Conservation (phyloP, 2,113 vertebrate species). For the Limanda limanda region DNA sequence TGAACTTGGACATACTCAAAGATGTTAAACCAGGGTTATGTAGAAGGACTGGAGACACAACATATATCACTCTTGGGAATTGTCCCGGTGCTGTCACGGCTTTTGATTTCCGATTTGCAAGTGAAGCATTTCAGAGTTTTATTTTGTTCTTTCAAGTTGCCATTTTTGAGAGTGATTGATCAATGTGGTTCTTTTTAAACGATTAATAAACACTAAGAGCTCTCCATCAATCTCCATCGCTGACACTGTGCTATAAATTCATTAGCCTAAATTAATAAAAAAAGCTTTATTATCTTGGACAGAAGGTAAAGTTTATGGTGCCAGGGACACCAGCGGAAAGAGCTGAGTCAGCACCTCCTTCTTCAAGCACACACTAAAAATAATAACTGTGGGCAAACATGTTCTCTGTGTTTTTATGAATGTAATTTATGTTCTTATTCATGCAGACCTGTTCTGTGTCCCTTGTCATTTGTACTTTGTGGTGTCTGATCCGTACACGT, state of each 20-base stretch:
- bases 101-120: conserved; percentile 38
- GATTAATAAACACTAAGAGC: conserved; percentile 52
- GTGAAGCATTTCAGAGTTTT: conserved; percentile 28
- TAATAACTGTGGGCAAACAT: background rate
- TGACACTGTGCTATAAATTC: conserved; percentile 23
- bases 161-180: conserved; percentile 48
- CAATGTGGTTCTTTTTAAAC: conserved; percentile 41
- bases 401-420: background rate
- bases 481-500: background rate
- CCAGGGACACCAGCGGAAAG: background rate
- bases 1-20: background rate
- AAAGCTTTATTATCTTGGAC: conserved; percentile 21
- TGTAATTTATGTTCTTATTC: background rate
- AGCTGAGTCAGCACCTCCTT: conserved; percentile 4
- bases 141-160: background rate
- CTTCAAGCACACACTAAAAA: background rate
- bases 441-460: background rate
- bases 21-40: background rate
- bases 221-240: conserved; percentile 33
- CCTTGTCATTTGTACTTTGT: background rate
- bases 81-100: background rate
- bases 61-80: no score
- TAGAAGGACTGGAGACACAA: no score
- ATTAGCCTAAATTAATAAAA: conserved; percentile 19
- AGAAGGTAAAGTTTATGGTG: conserved; percentile 3